Conservation (phyloP, 2,113 vertebrate species). For the Parotia lawesii region DNA sequence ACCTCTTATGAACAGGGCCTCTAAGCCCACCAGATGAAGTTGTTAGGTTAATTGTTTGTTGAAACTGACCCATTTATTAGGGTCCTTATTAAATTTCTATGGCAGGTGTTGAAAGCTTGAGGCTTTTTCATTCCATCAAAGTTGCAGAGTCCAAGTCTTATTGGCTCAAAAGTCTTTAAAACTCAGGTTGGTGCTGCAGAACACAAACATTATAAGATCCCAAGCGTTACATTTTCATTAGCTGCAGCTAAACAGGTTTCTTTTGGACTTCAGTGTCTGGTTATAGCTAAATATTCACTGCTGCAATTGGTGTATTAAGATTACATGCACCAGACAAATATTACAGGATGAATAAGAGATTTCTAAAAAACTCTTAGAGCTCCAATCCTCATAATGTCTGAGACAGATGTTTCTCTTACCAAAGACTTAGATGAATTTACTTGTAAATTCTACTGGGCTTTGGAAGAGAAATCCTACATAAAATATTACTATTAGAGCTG, state of each 20-base stretch:
- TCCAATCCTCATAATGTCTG: neutral
- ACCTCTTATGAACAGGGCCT: slow-evolving; percentile 3
- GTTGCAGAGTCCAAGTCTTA: neutral
- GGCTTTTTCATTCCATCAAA: slow-evolving; percentile 46
- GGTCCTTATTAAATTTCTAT: slow-evolving; percentile 54
- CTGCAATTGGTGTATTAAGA: neutral
- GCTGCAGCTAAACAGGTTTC: slow-evolving; percentile 12
- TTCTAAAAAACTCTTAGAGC: neutral
- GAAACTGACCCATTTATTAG: slow-evolving; percentile 58
- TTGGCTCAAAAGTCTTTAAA: slow-evolving; percentile 9
- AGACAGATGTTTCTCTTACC: slow-evolving; percentile 46
- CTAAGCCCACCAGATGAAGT: neutral
- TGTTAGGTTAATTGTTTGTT: slow-evolving; percentile 55
- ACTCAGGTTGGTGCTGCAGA: neutral
- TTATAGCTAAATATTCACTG: slow-evolving; percentile 6
- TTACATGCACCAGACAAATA: neutral
- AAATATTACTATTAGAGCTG: slow-evolving; percentile 38
- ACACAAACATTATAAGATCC: neutral
- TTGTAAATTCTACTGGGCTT: neutral
- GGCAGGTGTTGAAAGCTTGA: slow-evolving; percentile 56
- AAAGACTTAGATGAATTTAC: slow-evolving; percentile 21
- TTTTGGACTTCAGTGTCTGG: neutral
- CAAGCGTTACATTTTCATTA: slow-evolving; percentile 18
- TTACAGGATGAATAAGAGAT: neutral
- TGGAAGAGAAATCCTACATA: slow-evolving; percentile 35